phyloP scores from a whole-genome alignment of 64 coral and sea anemone genomes.

The Exaiptasia diaphana region DNA sequence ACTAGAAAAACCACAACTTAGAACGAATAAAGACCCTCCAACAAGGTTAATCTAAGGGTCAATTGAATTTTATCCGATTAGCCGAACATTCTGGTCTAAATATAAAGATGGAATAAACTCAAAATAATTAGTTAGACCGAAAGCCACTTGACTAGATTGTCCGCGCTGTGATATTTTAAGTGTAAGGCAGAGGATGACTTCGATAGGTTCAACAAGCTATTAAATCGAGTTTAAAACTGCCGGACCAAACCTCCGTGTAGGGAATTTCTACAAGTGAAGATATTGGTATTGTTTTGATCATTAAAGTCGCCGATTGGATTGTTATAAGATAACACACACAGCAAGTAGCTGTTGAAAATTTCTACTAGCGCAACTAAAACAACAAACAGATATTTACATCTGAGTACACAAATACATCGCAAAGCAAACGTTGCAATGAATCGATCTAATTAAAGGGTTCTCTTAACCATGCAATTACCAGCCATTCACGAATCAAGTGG shows the following conservation, averaged over 20 bases:
- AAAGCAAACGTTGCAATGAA: neutral
- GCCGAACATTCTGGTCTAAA: slow-evolving; percentile 2
- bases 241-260: too few species aligned
- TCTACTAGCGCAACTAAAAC: slow-evolving; percentile 15
- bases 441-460: slow-evolving; percentile 74
- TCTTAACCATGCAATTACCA: slow-evolving; percentile 62
- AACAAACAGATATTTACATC: slow-evolving; percentile 31
- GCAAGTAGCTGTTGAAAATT: slow-evolving; percentile 1
- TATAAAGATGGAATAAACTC: too few species aligned
- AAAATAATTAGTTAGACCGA: too few species aligned
- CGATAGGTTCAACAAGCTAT: too few species aligned
- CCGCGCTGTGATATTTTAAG: too few species aligned
- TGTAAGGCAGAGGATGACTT: too few species aligned
- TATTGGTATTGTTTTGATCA: too few species aligned
- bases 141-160: too few species aligned
- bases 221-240: too few species aligned
- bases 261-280: too few species aligned
- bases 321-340: slow-evolving; percentile 10
- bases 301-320: too few species aligned
- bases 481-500: slow-evolving; percentile 71
- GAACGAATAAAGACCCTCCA: slow-evolving; percentile 23
- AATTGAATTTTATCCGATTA: slow-evolving; percentile 34
- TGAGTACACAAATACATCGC: slow-evolving; percentile 22
- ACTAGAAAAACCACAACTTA: slow-evolving; percentile 15
- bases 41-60: slow-evolving; percentile 14